phyloP scores from a whole-genome alignment of 2,888 invertebrate genomes.

The Pyrochroa serraticornis region DNA sequence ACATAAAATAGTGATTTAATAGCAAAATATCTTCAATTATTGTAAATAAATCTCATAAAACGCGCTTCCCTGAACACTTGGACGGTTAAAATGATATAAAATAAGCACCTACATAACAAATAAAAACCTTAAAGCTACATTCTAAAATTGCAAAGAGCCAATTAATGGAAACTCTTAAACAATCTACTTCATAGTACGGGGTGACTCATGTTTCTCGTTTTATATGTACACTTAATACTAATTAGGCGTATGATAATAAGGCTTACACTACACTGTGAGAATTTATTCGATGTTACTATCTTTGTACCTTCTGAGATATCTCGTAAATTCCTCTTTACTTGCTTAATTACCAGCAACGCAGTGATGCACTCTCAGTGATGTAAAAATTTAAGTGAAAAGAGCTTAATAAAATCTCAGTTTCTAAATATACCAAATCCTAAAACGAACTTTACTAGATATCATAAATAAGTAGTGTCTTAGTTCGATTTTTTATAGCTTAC shows the following conservation, averaged over 20 bases:
- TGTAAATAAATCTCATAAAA: slow-evolving; percentile 20
- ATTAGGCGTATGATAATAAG: slow-evolving; percentile 24
- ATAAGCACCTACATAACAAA: slow-evolving; percentile 26
- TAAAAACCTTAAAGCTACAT: slow-evolving; percentile 9
- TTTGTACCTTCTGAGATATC: slow-evolving; percentile 20
- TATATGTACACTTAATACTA: slow-evolving; percentile 24
- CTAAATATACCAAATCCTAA: no score
- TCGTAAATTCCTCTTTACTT: no score
- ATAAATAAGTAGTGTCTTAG: no score
- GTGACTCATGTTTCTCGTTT: slow-evolving; percentile 23
- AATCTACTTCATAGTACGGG: slow-evolving; percentile 28
- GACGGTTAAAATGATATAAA: slow-evolving; percentile 40
- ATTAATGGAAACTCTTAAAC: slow-evolving; percentile 15
- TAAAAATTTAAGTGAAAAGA: no score
- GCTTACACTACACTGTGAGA: slow-evolving; percentile 20
- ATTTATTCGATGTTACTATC: slow-evolving; percentile 22
- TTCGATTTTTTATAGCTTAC: no score
- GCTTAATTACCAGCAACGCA: no score
- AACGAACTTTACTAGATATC: no score
- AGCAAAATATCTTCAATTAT: slow-evolving; percentile 11
- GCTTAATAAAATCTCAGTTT: no score
- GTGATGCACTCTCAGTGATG: no score
- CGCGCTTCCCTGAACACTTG: slow-evolving; percentile 49
- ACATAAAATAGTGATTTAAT: slow-evolving; percentile 11
- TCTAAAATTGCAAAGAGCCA: slow-evolving; percentile 17